Conservation (phyloP, 2,113 vertebrate species). For the Pao palembangensis region DNA sequence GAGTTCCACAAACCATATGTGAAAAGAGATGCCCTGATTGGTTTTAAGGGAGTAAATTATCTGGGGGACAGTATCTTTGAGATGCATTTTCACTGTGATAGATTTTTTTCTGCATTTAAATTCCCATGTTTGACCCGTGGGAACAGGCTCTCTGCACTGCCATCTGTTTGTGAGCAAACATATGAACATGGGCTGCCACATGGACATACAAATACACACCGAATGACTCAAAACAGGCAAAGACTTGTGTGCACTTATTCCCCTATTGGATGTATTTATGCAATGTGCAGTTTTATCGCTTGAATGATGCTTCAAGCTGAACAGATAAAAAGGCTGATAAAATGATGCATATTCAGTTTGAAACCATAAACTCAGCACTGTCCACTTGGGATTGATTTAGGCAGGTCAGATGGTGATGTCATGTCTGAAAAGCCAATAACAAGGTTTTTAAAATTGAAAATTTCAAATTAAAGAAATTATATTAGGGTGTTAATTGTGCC, state of each 20-base stretch:
- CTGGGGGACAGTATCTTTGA: slow-evolving; percentile 24
- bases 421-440: too few species aligned
- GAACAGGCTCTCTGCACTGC: slow-evolving; percentile 45
- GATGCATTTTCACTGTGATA: slow-evolving; percentile 38
- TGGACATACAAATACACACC: slow-evolving; percentile 8
- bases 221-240: slow-evolving; percentile 3
- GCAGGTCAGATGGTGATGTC: too few species aligned
- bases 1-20: slow-evolving; percentile 30
- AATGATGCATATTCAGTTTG: too few species aligned
- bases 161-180: slow-evolving; percentile 64
- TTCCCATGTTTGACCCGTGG: slow-evolving; percentile 61
- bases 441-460: too few species aligned
- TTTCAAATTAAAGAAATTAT: not conserved
- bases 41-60: slow-evolving; percentile 32
- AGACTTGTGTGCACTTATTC: not conserved
- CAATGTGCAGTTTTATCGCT: too few species aligned
- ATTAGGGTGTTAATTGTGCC: too few species aligned
- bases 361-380: too few species aligned
- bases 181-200: slow-evolving; percentile 40
- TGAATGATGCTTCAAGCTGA: too few species aligned
- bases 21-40: slow-evolving; percentile 22
- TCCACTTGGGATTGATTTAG: too few species aligned
- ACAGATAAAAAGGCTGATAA: too few species aligned
- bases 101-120: slow-evolving; percentile 61
- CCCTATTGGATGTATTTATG: not conserved